phyloP scores from a whole-genome alignment of 2,113 vertebrate genomes.

The Xiphophorus maculatus region DNA sequence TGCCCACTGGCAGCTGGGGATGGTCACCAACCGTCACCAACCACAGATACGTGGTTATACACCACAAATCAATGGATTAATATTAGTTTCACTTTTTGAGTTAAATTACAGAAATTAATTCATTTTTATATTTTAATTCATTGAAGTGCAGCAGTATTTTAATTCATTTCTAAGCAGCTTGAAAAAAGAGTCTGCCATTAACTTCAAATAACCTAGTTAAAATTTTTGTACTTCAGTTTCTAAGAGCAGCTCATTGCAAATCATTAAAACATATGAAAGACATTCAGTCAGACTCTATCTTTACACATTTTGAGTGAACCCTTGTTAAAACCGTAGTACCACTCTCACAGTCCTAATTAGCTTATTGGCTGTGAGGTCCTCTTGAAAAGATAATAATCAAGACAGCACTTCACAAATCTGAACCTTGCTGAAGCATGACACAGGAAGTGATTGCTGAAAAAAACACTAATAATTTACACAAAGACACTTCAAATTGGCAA shows the following conservation, averaged over 20 bases:
- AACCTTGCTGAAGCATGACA: slow-evolving; percentile 28
- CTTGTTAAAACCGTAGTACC: slow-evolving; percentile 35
- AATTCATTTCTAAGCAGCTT: background rate
- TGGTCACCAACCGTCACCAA: too few relatives aligned
- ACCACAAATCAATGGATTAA: too few relatives aligned
- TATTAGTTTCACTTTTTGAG: too few relatives aligned
- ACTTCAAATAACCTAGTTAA: background rate
- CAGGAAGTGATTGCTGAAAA: slow-evolving; percentile 34
- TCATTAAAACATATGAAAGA: slow-evolving; percentile 32
- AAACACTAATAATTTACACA: slow-evolving; percentile 25
- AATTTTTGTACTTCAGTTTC: slow-evolving; percentile 1
- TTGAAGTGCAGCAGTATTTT: background rate
- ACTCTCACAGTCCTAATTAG: slow-evolving; percentile 52
- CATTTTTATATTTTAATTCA: too few relatives aligned
- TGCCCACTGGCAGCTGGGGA: too few relatives aligned
- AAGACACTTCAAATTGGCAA: slow-evolving; percentile 41
- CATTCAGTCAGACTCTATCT: background rate
- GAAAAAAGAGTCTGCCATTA: background rate
- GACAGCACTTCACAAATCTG: slow-evolving; percentile 45
- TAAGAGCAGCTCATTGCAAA: slow-evolving; percentile 1
- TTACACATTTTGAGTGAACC: slow-evolving; percentile 19
- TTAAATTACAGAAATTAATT: too few relatives aligned
- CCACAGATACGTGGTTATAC: too few relatives aligned
- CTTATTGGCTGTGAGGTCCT: slow-evolving; percentile 36
- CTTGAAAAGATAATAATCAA: slow-evolving; percentile 42